Conservation (phyloP, 2,888 invertebrate genomes). For the Erannis defoliaria region DNA sequence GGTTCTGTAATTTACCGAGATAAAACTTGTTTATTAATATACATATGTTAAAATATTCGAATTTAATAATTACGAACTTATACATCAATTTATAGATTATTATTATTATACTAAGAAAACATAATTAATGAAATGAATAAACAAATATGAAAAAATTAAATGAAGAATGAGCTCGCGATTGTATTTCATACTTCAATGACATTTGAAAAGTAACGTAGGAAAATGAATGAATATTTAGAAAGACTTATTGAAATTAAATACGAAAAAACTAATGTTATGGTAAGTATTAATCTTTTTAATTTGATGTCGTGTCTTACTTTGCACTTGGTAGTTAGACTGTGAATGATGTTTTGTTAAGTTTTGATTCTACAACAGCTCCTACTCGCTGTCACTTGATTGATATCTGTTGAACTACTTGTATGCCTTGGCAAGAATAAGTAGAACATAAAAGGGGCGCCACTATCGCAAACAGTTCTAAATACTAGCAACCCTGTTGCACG, state of each 20-base stretch:
- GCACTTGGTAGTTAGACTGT: slow-evolving; percentile 25
- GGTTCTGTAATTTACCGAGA: slow-evolving; percentile 81
- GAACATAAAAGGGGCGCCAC: no score
- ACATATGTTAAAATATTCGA: slow-evolving; percentile 87
- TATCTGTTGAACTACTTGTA: slow-evolving; percentile 27
- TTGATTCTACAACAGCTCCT: background rate
- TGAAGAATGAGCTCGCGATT: slow-evolving; percentile 83
- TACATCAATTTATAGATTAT: slow-evolving; percentile 87
- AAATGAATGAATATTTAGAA: slow-evolving; percentile 86
- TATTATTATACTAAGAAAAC: slow-evolving; percentile 87
- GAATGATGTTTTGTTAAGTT: slow-evolving; percentile 10
- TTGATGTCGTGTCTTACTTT: slow-evolving; percentile 58
- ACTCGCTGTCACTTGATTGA: slow-evolving; percentile 7
- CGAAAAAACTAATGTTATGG: slow-evolving; percentile 83
- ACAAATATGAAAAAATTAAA: slow-evolving; percentile 83
- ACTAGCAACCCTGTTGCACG: no score
- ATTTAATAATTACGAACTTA: slow-evolving; percentile 87
- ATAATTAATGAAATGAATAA: slow-evolving; percentile 86
- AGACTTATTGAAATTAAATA: slow-evolving; percentile 86
- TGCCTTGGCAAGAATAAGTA: background rate
- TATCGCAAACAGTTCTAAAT: no score
- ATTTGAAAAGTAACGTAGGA: slow-evolving; percentile 84
- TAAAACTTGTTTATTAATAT: slow-evolving; percentile 87
- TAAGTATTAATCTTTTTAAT: slow-evolving; percentile 79
- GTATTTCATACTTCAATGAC: slow-evolving; percentile 85